Evolutionary conservation across 2,888 invertebrate species (phyloP).

Genomic region (Synanthedon tipuliformis): DNA sequence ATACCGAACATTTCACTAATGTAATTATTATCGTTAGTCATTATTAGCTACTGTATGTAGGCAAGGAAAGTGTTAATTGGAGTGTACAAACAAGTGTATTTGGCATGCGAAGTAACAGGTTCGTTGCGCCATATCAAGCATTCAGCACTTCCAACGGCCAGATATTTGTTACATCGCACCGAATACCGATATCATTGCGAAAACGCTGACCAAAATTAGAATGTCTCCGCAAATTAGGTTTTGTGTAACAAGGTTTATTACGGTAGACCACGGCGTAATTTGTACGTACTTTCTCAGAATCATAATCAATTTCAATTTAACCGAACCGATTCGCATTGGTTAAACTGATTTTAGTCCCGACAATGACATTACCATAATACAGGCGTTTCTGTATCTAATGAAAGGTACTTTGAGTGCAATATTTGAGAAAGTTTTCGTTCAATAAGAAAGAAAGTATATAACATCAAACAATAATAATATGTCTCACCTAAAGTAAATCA

Average conservation of each 20-base stretch:
- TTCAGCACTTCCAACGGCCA: not conserved
- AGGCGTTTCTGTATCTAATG: no score
- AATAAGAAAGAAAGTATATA: no score
- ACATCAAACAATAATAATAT: no score
- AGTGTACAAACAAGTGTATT: conserved; percentile 6
- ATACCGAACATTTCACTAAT: no score
- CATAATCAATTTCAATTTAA: not conserved
- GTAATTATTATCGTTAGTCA: no score
- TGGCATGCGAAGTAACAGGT: conserved; percentile 3
- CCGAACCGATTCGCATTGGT: not conserved
- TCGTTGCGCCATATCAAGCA: conserved; percentile 1
- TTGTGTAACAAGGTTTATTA: not conserved
- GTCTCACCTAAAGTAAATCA: no score
- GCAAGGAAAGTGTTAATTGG: conserved; percentile 5
- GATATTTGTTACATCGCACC: not conserved
- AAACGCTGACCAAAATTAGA: conserved; percentile 7
- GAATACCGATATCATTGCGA: conserved; percentile 4
- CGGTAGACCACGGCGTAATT: not conserved
- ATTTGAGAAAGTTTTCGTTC: no score
- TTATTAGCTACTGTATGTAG: not conserved
- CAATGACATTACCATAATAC: no score
- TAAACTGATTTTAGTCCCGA: no score
- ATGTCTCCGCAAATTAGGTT: conserved; percentile 6
- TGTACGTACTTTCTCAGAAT: not conserved
- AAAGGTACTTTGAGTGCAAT: no score